These are phyloP conservation scores for Thripadectes ignobilis DNA, from an alignment of 2,797 vertebrate genomes.

Conservation along the genomic window DNA sequence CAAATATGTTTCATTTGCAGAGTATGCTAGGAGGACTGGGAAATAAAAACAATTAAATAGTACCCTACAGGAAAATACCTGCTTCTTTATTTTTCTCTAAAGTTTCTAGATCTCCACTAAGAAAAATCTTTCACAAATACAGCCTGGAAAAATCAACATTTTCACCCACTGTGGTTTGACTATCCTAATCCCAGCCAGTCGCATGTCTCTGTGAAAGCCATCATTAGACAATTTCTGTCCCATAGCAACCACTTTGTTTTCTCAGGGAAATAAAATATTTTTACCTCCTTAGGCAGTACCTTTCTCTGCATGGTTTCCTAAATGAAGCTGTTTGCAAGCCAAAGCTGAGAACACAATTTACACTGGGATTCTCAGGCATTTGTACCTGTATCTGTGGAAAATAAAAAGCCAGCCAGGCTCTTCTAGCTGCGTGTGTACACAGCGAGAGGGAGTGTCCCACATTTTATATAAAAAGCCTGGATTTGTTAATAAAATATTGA, in stretches of 20 bases:
- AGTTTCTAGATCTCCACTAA: background rate
- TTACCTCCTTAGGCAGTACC: conserved; percentile 44
- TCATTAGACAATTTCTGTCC: conserved; percentile 65
- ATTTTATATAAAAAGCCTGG: background rate
- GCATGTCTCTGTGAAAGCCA: conserved; percentile 20
- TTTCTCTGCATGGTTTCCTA: conserved; percentile 23
- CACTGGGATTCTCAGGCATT: background rate
- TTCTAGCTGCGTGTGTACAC: background rate
- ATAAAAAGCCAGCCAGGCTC: background rate
- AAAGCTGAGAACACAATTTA: background rate
- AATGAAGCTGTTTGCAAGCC: conserved; percentile 25
- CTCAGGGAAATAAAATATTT: conserved; percentile 52
- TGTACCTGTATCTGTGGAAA: background rate
- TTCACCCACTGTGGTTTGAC: background rate
- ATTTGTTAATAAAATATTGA: background rate
- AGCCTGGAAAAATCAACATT: background rate
- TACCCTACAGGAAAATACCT: background rate
- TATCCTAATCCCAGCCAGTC: background rate
- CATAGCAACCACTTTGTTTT: conserved; percentile 72
- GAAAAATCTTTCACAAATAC: background rate
- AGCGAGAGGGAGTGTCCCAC: background rate
- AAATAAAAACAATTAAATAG: background rate
- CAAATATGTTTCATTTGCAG: background rate
- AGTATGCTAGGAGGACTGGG: background rate
- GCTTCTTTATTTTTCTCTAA: background rate